Evolutionary conservation across 1,140 invertebrate genomes (phyloP).

Genomic region (Dinoponera quadriceps): DNA sequence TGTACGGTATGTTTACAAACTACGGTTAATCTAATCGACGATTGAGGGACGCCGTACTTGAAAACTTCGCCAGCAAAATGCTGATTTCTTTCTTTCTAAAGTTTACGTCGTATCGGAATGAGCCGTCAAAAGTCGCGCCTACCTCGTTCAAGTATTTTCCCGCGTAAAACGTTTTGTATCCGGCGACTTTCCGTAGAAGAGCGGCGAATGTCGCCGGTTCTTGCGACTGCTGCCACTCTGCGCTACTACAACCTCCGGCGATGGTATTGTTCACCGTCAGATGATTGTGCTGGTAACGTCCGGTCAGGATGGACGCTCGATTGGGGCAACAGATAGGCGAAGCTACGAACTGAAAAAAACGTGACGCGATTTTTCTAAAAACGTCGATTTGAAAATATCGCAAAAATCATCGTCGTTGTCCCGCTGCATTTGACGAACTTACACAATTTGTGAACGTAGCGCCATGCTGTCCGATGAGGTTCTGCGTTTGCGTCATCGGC

Average conservation of each 20-base stretch:
- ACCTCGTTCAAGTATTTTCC: constrained; percentile 95
- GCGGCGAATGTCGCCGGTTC: constrained; percentile 90
- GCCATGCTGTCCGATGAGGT: constrained; percentile 88
- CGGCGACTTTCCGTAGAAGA: constrained; percentile 87
- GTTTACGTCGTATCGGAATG: no score
- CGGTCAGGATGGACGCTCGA: constrained; percentile 93
- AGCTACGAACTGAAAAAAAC: constrained; percentile 88
- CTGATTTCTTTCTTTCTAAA: no score
- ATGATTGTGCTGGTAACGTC: constrained; percentile 94
- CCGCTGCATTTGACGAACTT: constrained; percentile 79
- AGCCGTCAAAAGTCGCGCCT: constrained; percentile 57
- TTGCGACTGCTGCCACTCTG: constrained; percentile 88
- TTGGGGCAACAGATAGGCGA: constrained; percentile 96
- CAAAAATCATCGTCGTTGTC: constrained; percentile 8
- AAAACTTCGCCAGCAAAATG: no score
- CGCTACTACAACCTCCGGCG: constrained; percentile 91
- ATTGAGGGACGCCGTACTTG: no score
- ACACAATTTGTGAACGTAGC: constrained; percentile 91
- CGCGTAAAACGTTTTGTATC: constrained; percentile 93
- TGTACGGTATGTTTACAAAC: no score
- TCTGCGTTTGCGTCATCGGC: constrained; percentile 88
- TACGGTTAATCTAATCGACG: no score
- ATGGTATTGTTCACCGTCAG: constrained; percentile 92
- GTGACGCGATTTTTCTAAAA: neutral
- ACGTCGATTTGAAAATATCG: neutral